Conservation (phyloP, 2,888 invertebrate genomes). For the Caenorhabditis sp. region DNA sequence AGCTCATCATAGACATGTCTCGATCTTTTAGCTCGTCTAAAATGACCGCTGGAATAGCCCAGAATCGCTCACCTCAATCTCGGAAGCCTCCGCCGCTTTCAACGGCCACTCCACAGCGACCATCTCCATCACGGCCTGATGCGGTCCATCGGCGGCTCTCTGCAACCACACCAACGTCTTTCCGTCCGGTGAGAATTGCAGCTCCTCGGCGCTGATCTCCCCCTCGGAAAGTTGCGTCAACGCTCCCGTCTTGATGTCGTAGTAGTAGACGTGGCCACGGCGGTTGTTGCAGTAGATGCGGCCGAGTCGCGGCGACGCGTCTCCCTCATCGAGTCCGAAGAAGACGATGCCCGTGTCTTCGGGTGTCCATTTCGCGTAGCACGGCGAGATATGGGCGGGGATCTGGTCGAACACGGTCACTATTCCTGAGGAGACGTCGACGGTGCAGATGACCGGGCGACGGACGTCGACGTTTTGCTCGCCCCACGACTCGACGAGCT, state of each 20-base stretch:
- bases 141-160: slow-evolving; percentile 78
- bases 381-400: slow-evolving; percentile 75
- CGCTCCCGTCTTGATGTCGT: slow-evolving; percentile 72
- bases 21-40: too few relatives aligned
- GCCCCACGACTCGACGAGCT: slow-evolving; percentile 79
- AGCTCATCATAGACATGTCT: too few relatives aligned
- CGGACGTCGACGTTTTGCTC: slow-evolving; percentile 78
- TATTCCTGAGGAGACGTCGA: slow-evolving; percentile 74
- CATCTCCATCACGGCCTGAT: slow-evolving; percentile 74
- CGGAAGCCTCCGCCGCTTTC: slow-evolving; percentile 15
- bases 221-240: slow-evolving; percentile 66
- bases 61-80: too few relatives aligned
- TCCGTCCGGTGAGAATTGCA: slow-evolving; percentile 77
- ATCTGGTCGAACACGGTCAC: slow-evolving; percentile 75
- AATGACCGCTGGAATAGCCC: too few relatives aligned
- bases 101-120: slow-evolving; percentile 72
- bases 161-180: slow-evolving; percentile 69
- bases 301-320: slow-evolving; percentile 77
- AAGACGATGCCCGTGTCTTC: slow-evolving; percentile 81
- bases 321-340: slow-evolving; percentile 74
- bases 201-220: slow-evolving; percentile 64
- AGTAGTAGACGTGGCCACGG: slow-evolving; percentile 77
- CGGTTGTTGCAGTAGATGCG: slow-evolving; percentile 78
- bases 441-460: slow-evolving; percentile 79
- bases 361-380: slow-evolving; percentile 79